Conservation (phyloP, 2,113 vertebrate species). For the Hypocryptadius cinnamomeus region DNA sequence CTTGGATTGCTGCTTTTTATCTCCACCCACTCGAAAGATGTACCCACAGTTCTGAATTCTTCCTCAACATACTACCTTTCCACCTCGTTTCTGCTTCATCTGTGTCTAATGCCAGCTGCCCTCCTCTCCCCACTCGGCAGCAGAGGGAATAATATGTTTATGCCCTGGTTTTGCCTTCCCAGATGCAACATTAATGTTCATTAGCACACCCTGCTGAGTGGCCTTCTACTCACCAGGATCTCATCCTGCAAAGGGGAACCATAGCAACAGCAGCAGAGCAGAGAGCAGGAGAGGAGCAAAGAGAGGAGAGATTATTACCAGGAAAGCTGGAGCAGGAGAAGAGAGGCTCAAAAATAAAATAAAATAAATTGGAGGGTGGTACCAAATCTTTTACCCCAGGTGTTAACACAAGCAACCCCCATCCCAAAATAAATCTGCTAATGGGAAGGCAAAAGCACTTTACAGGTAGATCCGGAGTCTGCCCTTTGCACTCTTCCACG, state of each 20-base stretch:
- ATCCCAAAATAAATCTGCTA: conserved; percentile 29
- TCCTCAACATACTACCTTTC: neutral
- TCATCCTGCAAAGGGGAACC: conserved; percentile 86
- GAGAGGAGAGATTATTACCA: conserved; percentile 80
- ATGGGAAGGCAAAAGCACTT: neutral
- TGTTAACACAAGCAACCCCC: neutral
- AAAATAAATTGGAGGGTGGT: conserved; percentile 22
- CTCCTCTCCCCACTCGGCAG: neutral
- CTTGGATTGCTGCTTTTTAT: neutral
- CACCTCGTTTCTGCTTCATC: neutral
- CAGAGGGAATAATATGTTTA: conserved; percentile 11
- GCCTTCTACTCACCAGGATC: conserved; percentile 87
- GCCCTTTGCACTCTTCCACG: neutral
- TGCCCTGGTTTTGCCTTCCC: conserved; percentile 26
- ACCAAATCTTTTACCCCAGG: neutral
- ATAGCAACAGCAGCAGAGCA: conserved; percentile 81
- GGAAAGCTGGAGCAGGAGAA: conserved; percentile 62
- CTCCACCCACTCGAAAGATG: neutral
- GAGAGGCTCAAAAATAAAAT: conserved; percentile 51
- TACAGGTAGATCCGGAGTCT: neutral
- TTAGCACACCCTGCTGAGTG: conserved; percentile 53
- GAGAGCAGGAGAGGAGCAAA: conserved; percentile 72
- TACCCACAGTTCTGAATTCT: neutral
- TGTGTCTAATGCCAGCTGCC: neutral
- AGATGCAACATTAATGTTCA: conserved; percentile 64